Percentiles rank a stretch among this genome's conserved stretches.
phyloP scores from a whole-genome alignment of 2,797 vertebrate genomes.

The Ficedula albicollis region DNA sequence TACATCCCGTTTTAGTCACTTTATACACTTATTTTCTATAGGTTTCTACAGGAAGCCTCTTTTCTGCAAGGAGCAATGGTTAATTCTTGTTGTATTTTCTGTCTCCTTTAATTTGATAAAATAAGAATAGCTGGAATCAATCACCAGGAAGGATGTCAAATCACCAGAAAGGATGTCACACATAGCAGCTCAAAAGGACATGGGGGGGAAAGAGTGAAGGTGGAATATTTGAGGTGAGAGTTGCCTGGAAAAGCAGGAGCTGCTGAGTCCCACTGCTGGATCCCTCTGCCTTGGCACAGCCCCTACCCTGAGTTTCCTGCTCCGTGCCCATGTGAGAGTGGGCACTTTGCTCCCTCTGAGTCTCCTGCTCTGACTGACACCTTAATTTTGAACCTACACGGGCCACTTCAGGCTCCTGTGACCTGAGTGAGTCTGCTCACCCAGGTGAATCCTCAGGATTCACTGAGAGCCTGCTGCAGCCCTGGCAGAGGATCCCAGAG shows the following conservation, averaged over 20 bases:
- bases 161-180: slow-evolving; percentile 1
- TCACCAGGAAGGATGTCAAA: slow-evolving; percentile 28
- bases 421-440: neutral
- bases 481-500: neutral
- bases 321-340: fast-evolving
- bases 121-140: slow-evolving; percentile 49
- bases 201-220: neutral
- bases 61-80: neutral
- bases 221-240: neutral
- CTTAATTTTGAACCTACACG: neutral
- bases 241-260: neutral
- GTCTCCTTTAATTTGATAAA: slow-evolving; percentile 20
- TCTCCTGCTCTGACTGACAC: neutral
- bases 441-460: fast-evolving
- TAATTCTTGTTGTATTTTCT: slow-evolving; percentile 38
- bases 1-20: neutral
- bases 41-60: neutral
- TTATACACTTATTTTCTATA: neutral
- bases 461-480: neutral
- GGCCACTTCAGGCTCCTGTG: neutral
- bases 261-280: neutral
- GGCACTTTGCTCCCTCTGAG: neutral
- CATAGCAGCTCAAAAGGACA: neutral
- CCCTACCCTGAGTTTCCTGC: neutral
- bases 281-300: neutral